phyloP scores from a whole-genome alignment of 1,140 invertebrate genomes.

The Pteromalus puparum region DNA sequence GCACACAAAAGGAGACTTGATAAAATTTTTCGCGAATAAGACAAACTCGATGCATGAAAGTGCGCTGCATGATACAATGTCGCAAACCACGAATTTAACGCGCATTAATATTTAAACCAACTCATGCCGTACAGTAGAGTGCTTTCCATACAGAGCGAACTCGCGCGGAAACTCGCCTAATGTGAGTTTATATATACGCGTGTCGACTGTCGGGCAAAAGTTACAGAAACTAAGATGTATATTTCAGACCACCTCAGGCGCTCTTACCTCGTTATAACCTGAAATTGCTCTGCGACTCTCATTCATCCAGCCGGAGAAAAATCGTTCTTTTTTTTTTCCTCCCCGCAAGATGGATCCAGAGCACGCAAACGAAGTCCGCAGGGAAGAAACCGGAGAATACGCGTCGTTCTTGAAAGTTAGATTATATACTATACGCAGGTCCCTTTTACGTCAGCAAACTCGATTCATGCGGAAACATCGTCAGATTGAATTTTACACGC shows the following conservation, averaged over 20 bases:
- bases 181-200: constrained; percentile 1
- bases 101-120: background rate
- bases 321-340: background rate
- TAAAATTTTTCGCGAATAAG: no score
- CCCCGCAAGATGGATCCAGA: background rate
- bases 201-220: background rate
- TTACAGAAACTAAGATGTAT: background rate
- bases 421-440: no score
- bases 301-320: background rate
- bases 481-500: no score
- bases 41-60: no score
- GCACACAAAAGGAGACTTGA: no score
- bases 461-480: no score
- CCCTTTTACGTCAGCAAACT: no score
- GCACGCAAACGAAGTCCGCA: no score
- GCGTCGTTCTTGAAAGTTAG: background rate
- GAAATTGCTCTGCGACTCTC: background rate
- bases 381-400: background rate
- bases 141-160: background rate
- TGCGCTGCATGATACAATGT: no score
- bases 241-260: background rate
- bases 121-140: background rate
- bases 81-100: background rate
- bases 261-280: background rate
- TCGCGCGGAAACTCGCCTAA: background rate